Conservation (phyloP, 2,113 vertebrate genomes). For the Chinchilla lanigera region DNA sequence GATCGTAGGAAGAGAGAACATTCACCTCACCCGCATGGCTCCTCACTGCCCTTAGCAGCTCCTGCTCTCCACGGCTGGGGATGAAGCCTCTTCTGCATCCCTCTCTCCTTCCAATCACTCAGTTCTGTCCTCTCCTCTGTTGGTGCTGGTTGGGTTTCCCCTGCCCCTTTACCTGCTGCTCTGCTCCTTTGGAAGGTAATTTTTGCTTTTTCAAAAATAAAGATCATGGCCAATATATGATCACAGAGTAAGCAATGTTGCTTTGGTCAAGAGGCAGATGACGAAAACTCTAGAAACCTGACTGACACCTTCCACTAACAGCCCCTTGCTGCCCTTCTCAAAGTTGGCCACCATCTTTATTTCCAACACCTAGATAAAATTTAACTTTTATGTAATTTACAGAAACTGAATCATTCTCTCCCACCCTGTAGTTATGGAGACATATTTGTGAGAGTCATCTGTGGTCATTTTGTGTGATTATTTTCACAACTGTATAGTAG, state of each 20-base stretch:
- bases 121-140: not conserved
- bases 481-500: not conserved
- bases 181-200: not conserved
- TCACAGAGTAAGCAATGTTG: not conserved
- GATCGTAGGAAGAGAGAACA: constrained; percentile 13
- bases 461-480: not conserved
- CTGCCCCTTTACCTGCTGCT: not conserved
- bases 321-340: not conserved
- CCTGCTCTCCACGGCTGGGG: not conserved
- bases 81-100: fast-evolving
- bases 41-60: not conserved
- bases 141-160: not conserved
- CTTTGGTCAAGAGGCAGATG: not conserved
- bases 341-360: not conserved
- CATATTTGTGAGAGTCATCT: not conserved
- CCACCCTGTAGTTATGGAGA: not conserved
- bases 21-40: not conserved
- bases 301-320: not conserved
- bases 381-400: not conserved
- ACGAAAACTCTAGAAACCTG: not conserved
- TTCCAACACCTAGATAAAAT: not conserved
- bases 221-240: not conserved
- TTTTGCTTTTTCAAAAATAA: not conserved
- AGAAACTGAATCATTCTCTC: constrained; percentile 6
- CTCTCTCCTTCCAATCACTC: not conserved